Evolutionary conservation across 2,888 invertebrate genomes (phyloP), one percentile per base, ranked within the genome.

Genomic region (Mythimna loreyi): DNA sequence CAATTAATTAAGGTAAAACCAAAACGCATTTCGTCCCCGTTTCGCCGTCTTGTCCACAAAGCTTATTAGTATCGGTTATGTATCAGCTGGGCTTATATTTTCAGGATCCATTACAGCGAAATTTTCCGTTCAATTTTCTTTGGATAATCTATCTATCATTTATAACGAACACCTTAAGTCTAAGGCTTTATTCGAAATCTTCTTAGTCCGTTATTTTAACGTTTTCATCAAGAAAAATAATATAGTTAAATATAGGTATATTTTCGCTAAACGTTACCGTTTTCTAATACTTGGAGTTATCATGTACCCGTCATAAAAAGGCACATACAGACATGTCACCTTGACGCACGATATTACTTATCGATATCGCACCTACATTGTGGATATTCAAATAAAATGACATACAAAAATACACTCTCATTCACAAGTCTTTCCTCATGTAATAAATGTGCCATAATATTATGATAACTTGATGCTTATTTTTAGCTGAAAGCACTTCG

Each of bases 361-460:
- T 66, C 57, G 43, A 65, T 25, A 62, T 67, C 50, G 43, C n/a
- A n/a, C n/a, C n/a, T 49, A 59, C 45, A 52, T 43, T 56, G 60
- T 61, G 55, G 55, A 71, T 68, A 63, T 82, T 61, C 66, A 64
- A 62, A 70, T 72, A 72, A 58, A 68, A 80, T 68, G 55, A 57
- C 58, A 66, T 25, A 59, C 62, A 47, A 67, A 64, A 30, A 67
- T 30, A 60, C 59, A 63, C 67, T 50, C 43, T 50, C 45, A 58
- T 67, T 52, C 55, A 49, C 55, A 65, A 69, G 40, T 57, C 56
- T 65, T 69, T 45, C 53, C 36, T 71, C 67, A 53, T 63, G 36
- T 57, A 36, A 67, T 55, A 67, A 80, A 80, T 67, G 52, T 68
- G 59, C 55, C 70, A 70, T 73, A 83, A 81, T 84, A 84, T 84